Percentiles rank a stretch among this genome's conserved stretches.
These are phyloP conservation scores for Leontocebus nigricollis DNA, from an alignment of 2,797 vertebrate genomes.

Conservation along the genomic window DNA sequence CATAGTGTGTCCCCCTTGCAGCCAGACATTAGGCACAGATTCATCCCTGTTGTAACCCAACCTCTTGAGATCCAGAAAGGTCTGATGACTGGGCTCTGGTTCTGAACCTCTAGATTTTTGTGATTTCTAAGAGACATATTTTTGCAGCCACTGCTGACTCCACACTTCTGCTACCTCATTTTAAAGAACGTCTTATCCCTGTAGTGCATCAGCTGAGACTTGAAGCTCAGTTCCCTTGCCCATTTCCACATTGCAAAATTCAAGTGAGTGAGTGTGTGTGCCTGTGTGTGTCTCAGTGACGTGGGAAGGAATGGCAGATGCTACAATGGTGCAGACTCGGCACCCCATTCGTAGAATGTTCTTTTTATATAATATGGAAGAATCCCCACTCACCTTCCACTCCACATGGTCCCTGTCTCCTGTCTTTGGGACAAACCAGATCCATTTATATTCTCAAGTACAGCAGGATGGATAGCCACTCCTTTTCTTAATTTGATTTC, in stretches of 20 bases:
- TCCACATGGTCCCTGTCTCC: neutral
- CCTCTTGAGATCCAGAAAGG: neutral
- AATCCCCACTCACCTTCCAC: neutral
- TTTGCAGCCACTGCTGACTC: neutral
- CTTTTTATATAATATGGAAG: neutral
- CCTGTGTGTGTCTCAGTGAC: neutral
- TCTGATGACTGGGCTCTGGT: neutral
- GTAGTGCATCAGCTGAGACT: neutral
- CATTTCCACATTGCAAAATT: neutral
- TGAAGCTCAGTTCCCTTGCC: neutral
- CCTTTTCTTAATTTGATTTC: neutral
- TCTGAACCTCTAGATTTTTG: neutral
- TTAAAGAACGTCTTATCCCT: neutral
- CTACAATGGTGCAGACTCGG: neutral
- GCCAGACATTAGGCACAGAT: neutral
- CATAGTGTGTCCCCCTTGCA: neutral
- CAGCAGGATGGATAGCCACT: neutral
- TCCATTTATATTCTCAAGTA: neutral
- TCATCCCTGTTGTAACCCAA: neutral
- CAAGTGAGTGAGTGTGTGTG: neutral
- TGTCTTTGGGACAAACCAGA: neutral
- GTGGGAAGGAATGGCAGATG: neutral
- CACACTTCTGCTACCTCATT: conserved; percentile 15
- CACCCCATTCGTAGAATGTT: neutral
- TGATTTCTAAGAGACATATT: conserved; percentile 6